Evolutionary conservation across 2,797 vertebrate genomes (phyloP), one percentile per base, ranked within the genome.

Genomic region (Pangasius mekongensis): DNA sequence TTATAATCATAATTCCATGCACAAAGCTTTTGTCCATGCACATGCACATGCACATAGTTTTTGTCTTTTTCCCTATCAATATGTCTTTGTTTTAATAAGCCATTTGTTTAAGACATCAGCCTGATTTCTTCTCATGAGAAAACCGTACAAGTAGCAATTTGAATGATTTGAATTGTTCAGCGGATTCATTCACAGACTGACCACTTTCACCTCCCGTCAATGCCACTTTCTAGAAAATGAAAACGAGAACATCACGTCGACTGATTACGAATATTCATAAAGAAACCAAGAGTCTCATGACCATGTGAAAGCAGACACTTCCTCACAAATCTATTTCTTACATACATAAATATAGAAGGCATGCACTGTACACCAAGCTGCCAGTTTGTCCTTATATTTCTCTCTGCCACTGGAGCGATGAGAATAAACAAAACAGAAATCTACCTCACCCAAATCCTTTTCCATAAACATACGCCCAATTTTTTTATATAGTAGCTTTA

Each of bases 241-340:
- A 16, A 64, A 47, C 1, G 10, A 76, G 20, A 66, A 18, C 27
- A 84, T 33, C 27, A 1, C 16, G 20, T 22, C 16, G 20, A 66
- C 47, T 52, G 74, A 80, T 81, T 52, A 13, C n/a, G 10, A 64
- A 56, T 47, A 64, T 84, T 73, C 30, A 81, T 62, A 66, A 58
- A 81, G 67, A 87, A 84, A 89, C 74, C 73, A 52, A 71, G 43
- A 84, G 74, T 64, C 62, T 76, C 36, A 30, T 22, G 27, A 20
- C 3, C 49, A 85, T 47, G 87, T 88, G 74, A 88, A 88, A 85
- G 73, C 62, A 80, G 64, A 81, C 83, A 81, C 87, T 88, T 88
- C 83, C 83, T 69, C 64, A 47, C 33, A 58, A 77, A 54, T 36
- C 87, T n/a, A 22, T 22, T 43, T 33, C 33, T 77, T 39, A 24